Percentiles rank a stretch among this genome's conserved stretches.
Evolutionary conservation across 2,888 invertebrate species (phyloP).

Genomic region (Rhagonycha fulva): DNA sequence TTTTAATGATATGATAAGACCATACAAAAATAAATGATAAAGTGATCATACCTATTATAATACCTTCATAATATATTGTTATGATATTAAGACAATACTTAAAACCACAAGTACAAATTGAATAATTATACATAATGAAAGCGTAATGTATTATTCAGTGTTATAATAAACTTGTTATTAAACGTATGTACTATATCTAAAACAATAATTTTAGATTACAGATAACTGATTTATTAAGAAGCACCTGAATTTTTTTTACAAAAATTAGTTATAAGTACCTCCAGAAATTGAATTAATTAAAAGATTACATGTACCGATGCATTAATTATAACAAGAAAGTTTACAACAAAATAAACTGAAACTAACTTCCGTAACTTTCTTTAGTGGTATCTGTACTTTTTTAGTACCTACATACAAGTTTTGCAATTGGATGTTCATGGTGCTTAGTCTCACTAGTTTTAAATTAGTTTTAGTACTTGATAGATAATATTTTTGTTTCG

Average conservation of each 20-base stretch:
- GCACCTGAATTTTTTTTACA: too few species aligned
- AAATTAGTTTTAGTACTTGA: not conserved
- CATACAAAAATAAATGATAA: not conserved
- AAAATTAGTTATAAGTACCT: not conserved
- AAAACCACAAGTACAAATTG: too few species aligned
- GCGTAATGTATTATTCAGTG: too few species aligned
- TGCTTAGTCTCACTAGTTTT: too few species aligned
- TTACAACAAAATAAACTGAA: not conserved
- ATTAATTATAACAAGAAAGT: not conserved
- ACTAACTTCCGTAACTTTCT: not conserved
- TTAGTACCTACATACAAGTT: not conserved
- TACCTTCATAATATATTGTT: not conserved
- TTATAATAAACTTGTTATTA: too few species aligned
- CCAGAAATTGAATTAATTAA: not conserved
- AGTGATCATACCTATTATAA: not conserved
- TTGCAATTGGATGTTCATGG: too few species aligned
- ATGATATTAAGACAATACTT: too few species aligned
- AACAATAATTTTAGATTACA: too few species aligned
- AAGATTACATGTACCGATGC: not conserved
- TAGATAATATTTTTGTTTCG: too few species aligned
- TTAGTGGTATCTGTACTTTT: not conserved
- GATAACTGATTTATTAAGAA: too few species aligned
- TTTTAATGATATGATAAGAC: not conserved
- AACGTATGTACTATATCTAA: too few species aligned
- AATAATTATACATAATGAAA: too few species aligned